These are phyloP conservation scores for Tetragnatha montana DNA, from an alignment of 2,888 invertebrate genomes.

Conservation along the genomic window DNA sequence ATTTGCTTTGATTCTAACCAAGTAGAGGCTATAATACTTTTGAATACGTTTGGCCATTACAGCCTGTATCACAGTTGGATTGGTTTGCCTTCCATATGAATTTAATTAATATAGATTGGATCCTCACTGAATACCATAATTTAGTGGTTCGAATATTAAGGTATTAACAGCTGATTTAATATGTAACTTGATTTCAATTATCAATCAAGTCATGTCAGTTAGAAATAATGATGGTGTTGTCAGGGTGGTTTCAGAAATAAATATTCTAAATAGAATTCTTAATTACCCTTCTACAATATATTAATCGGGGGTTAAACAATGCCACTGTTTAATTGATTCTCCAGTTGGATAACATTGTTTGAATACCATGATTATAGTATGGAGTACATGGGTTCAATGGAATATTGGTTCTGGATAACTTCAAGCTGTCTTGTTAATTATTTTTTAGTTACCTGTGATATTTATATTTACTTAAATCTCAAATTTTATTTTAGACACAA, in stretches of 20 bases:
- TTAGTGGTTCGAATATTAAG: background rate
- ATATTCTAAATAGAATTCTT: background rate
- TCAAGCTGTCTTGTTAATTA: background rate
- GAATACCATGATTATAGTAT: background rate
- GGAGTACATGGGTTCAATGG: background rate
- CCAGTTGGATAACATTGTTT: background rate
- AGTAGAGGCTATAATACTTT: too few species aligned
- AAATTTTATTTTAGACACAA: too few species aligned
- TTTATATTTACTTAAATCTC: too few species aligned
- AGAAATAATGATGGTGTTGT: background rate
- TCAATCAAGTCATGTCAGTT: background rate
- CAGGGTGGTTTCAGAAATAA: background rate
- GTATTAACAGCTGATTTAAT: background rate
- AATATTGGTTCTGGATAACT: background rate
- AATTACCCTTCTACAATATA: background rate
- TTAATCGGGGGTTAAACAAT: background rate
- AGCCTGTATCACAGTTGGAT: too few species aligned
- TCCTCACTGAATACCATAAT: too few species aligned
- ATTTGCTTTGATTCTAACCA: too few species aligned
- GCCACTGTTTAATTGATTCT: background rate
- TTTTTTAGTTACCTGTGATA: background rate
- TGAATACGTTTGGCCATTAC: too few species aligned
- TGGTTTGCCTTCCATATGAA: too few species aligned
- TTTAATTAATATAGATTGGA: too few species aligned
- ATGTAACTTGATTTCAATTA: background rate